Base-by-base conservation (phyloP, 53 echinoderm and acorn worm genomes). In the Astropecten irregularis region DNA sequence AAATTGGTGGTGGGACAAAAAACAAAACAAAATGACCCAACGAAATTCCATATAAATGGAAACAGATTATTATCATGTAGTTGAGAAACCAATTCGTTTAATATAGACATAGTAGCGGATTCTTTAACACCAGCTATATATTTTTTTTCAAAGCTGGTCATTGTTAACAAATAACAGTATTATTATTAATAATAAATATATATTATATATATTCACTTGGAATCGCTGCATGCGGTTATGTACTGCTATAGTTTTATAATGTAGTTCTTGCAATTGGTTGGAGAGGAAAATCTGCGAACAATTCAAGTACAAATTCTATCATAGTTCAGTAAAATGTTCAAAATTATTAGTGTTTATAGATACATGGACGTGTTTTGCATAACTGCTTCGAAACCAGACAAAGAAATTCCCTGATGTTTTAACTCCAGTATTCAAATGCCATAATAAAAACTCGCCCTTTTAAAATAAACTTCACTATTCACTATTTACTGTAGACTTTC, bases 111-210 rank as follows among this genome's bases (percentile, higher is more conserved):
- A 69, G 34, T 69, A 69, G 69, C 49, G 10, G 16, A 49, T 48
- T 73, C 54, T 73, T 33, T 72, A 54, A 73, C 55, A 52, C 73
- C 73, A 73, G 73, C 73, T 54, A 54, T 73, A 54, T 73, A 73
- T 73, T 73, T 54, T n/a, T n/a, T n/a, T 53, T 52, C 20, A 73
- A 19, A 38, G 73, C 54, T 73, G 73, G 73, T 54, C 20, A 53
- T 34, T 71, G 29, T 34, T 73, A 54, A 73, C 52, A 53, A 73
- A 73, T 73, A 73, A 73, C 73, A 73, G 73, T 73, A 73, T 73
- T 73, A 73, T 55, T 73, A 32, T 32, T 71, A 11, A 35, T 35
- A 37, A 73, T 73, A 36, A 73, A 20, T n/a, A 37, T 69, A 69
- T 23, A 65, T 38, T 21, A 37, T n/a, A n/a, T n/a, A 36, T 73